phyloP scores from a whole-genome alignment of 1,140 invertebrate species.

The Gonatopus flavifemur region DNA sequence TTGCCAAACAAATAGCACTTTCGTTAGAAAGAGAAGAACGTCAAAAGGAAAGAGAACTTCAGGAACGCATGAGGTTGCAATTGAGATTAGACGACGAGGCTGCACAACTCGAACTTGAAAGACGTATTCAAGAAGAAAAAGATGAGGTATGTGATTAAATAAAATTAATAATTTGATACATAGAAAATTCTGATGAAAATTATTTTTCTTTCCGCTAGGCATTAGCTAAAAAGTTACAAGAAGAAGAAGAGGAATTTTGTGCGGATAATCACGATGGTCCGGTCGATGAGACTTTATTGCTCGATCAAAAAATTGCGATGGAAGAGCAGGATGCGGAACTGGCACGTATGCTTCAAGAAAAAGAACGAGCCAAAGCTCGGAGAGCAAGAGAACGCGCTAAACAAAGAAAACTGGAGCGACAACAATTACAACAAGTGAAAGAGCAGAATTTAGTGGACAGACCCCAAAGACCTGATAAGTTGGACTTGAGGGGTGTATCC shows the following conservation, averaged over 20 bases:
- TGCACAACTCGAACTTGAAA: constrained; percentile 48
- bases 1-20: constrained; percentile 68
- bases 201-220: constrained; percentile 56
- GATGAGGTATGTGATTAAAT: constrained; percentile 60
- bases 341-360: constrained; percentile 85
- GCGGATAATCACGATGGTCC: constrained; percentile 58
- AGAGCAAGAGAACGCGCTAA: constrained; percentile 68
- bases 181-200: constrained; percentile 2
- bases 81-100: constrained; percentile 54
- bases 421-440: constrained; percentile 59
- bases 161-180: neutral
- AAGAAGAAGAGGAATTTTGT: constrained; percentile 62
- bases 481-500: constrained; percentile 41
- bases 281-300: constrained; percentile 64
- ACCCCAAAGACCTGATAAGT: constrained; percentile 46
- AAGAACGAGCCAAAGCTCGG: constrained; percentile 70
- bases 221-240: constrained; percentile 67
- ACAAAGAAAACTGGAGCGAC: constrained; percentile 68
- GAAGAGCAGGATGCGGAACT: constrained; percentile 91
- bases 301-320: constrained; percentile 77
- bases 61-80: constrained; percentile 56
- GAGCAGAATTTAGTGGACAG: constrained; percentile 41
- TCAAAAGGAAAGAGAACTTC: constrained; percentile 56
- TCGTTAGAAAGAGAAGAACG: constrained; percentile 66
- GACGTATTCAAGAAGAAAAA: constrained; percentile 63